Evolutionary conservation across 2,797 vertebrate species (phyloP).

Genomic region (Mustela erminea): DNA sequence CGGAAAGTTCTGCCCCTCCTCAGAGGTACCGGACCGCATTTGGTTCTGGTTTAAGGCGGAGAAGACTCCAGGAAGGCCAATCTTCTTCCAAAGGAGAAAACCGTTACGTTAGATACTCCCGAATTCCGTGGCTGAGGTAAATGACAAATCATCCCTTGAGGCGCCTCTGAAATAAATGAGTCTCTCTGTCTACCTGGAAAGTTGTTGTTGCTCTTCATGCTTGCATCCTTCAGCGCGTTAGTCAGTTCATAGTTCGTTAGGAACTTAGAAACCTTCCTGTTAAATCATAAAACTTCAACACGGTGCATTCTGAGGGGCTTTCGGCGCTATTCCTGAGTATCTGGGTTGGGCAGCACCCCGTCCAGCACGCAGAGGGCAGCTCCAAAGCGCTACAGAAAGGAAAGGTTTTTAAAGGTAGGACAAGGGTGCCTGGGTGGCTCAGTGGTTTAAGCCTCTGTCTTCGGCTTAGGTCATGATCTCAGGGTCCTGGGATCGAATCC

Average conservation of each 20-base stretch:
- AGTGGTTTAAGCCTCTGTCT: no score
- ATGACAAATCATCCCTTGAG: background rate
- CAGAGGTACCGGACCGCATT: no score
- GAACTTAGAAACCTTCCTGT: background rate
- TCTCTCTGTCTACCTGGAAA: background rate
- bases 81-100: background rate
- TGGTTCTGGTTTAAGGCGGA: background rate
- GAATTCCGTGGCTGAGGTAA: background rate
- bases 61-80: background rate
- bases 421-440: background rate
- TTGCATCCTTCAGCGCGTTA: background rate
- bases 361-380: background rate
- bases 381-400: background rate
- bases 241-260: background rate
- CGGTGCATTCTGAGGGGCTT: background rate
- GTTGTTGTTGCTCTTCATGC: background rate
- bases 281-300: background rate
- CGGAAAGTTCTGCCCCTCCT: background rate
- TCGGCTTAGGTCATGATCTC: no score
- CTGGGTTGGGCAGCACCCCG: background rate
- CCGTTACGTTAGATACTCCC: no score
- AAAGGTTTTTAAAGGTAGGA: background rate
- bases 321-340: background rate
- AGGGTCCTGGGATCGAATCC: no score
- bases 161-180: background rate